Evolutionary conservation across 1,140 invertebrate genomes (phyloP), one percentile per base, ranked within the genome.

Genomic region (Neuroterus valhalla): DNA sequence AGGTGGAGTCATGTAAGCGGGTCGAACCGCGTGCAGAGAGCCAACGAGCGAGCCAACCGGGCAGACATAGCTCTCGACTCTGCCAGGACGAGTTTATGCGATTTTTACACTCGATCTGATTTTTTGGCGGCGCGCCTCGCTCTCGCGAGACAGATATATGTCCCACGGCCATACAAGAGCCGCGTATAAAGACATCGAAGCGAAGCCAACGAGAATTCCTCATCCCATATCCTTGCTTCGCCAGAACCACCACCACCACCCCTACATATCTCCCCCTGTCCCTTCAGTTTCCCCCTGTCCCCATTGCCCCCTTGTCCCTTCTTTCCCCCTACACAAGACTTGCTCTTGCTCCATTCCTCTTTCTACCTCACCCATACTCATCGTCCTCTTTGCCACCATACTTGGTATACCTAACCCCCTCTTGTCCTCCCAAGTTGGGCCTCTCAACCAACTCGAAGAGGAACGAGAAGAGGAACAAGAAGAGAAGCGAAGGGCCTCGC

Each of bases 51-150:
- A 85, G 80, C 80, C 78, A 81, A 84, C 78, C 77, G 79, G 76
- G 81, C 82, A 70, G 84, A 88, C 86, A 87, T 89, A 87, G 87
- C 87, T 89, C 83, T 85, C 83, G 81, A 86, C 84, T 85, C 82
- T 83, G 85, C 78, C 87, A 87, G 85, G 89, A 90, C 89, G 88
- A 89, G 88, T 90, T 90, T 89, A 90, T 89, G 88, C 87, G 89
- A 90, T 90, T 90, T 90, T 90, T 90, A 89, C 89, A 89, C 89
- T 90, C 88, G 88, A 90, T 89, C 89, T 90, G 89, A 90, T 90
- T 90, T 90, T 89, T 90, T 89, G 88, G 89, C 89, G 89, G 89
- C 88, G 87, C 86, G 86, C 87, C 87, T 89, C 86, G 87, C 79
- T 87, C 83, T 86, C 81, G 84, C 86, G 85, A 89, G 88, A 89